These are phyloP conservation scores for Seira sanloemensis DNA, from an alignment of 2,888 invertebrate species.

Conservation along the genomic window DNA sequence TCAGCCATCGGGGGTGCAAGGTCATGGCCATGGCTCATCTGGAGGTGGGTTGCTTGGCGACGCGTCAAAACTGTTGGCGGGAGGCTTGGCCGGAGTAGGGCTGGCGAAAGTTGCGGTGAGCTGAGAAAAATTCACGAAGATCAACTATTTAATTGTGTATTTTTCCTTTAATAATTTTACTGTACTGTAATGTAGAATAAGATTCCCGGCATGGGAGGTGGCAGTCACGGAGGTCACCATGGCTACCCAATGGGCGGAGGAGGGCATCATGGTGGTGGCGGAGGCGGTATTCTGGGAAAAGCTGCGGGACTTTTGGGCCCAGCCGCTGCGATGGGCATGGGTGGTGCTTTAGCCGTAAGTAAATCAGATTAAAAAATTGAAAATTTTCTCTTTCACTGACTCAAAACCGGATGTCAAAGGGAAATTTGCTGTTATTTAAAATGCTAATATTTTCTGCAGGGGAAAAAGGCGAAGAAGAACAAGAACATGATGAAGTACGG, in stretches of 20 bases:
- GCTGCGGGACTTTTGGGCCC: conserved; percentile 53
- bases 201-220: conserved; percentile 65
- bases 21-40: not conserved
- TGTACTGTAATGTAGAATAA: conserved; percentile 57
- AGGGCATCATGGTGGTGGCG: conserved; percentile 51
- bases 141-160: not conserved
- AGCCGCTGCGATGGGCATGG: conserved; percentile 68
- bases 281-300: conserved; percentile 40
- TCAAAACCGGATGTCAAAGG: not conserved
- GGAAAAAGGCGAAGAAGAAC: conserved; percentile 76
- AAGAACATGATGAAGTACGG: conserved; percentile 77
- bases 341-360: conserved; percentile 67
- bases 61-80: conserved; percentile 66
- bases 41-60: conserved; percentile 63
- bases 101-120: conserved; percentile 67
- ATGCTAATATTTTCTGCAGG: conserved; percentile 65
- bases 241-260: conserved; percentile 12
- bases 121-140: not conserved
- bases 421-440: not conserved
- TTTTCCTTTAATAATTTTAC: not conserved
- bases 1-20: conserved; percentile 23
- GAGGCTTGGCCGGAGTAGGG: conserved; percentile 70
- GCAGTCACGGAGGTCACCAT: conserved; percentile 28
- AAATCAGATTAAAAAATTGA: too few species aligned
- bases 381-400: not conserved